phyloP scores from a whole-genome alignment of 2,888 invertebrate genomes.

The Clunio marinus region DNA sequence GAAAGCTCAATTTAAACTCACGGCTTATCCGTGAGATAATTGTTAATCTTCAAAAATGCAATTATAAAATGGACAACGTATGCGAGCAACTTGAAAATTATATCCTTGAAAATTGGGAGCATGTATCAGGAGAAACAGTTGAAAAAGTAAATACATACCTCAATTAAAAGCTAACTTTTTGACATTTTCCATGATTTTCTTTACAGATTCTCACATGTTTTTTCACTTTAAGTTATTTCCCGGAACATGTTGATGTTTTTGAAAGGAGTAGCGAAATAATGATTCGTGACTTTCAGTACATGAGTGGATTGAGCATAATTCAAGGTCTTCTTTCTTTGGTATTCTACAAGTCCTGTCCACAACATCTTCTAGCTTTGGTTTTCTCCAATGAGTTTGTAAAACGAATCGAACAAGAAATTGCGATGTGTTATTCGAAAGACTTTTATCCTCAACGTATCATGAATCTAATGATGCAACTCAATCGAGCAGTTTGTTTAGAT shows the following conservation, averaged over 20 bases:
- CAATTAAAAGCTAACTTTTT: not conserved
- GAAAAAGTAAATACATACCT: constrained; percentile 52
- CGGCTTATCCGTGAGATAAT: constrained; percentile 52
- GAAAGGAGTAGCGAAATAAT: constrained; percentile 50
- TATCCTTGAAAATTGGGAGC: constrained; percentile 49
- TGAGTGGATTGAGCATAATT: constrained; percentile 55
- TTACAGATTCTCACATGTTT: constrained; percentile 50
- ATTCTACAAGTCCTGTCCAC: constrained; percentile 54
- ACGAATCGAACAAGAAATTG: constrained; percentile 57
- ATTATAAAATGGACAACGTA: constrained; percentile 51
- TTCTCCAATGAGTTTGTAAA: constrained; percentile 60
- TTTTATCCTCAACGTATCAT: constrained; percentile 56
- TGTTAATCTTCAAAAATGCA: constrained; percentile 49
- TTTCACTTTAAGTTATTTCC: constrained; percentile 54
- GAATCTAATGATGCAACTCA: constrained; percentile 58
- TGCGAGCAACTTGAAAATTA: constrained; percentile 53
- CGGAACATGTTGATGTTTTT: constrained; percentile 50
- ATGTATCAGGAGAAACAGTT: constrained; percentile 54
- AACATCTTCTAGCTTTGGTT: constrained; percentile 54
- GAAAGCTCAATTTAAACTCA: constrained; percentile 49
- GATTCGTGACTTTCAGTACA: constrained; percentile 54
- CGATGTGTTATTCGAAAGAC: constrained; percentile 56
- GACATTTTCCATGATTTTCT: not conserved
- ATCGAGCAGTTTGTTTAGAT: constrained; percentile 61
- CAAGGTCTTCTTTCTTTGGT: constrained; percentile 55